Conservation (phyloP, 2,888 invertebrate species). For the Chouioia cunea region DNA sequence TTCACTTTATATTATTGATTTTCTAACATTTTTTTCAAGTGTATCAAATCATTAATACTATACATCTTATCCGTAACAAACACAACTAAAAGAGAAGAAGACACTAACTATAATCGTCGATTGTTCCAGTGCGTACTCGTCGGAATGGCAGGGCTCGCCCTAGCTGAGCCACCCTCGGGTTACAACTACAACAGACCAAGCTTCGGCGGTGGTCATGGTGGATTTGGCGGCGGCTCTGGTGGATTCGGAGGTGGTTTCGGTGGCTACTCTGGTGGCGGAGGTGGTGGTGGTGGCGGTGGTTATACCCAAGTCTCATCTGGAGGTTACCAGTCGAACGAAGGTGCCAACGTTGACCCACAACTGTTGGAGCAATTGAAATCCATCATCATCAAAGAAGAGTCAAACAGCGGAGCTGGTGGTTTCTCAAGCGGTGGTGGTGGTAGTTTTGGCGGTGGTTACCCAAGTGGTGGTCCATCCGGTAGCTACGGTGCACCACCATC, state of each 20-base stretch:
- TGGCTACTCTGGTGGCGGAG: conserved; percentile 65
- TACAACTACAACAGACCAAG: conserved; percentile 72
- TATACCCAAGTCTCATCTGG: conserved; percentile 83
- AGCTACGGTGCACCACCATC: conserved; percentile 70
- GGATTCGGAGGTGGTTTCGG: conserved; percentile 68
- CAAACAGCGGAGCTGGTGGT: conserved; percentile 73
- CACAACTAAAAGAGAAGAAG: too few relatives aligned
- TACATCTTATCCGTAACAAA: too few relatives aligned
- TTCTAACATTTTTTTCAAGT: too few relatives aligned
- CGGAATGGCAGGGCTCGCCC: conserved; percentile 80
- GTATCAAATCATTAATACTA: too few relatives aligned
- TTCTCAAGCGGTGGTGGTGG: conserved; percentile 65
- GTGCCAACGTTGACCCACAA: conserved; percentile 83
- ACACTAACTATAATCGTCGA: too few relatives aligned
- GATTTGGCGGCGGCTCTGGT: conserved; percentile 63
- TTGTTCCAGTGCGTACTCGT: conserved; percentile 85
- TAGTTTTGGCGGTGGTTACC: conserved; percentile 68
- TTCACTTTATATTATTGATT: too few relatives aligned
- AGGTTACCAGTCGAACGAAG: conserved; percentile 86
- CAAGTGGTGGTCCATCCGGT: conserved; percentile 67
- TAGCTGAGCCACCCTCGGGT: conserved; percentile 78
- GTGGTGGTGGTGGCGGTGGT: conserved; percentile 74
- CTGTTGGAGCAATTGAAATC: conserved; percentile 87
- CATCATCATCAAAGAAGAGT: conserved; percentile 86
- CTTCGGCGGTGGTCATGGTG: conserved; percentile 71